Evolutionary conservation across 2,113 vertebrate genomes (phyloP).

Genomic region (Nerophis ophidion): DNA sequence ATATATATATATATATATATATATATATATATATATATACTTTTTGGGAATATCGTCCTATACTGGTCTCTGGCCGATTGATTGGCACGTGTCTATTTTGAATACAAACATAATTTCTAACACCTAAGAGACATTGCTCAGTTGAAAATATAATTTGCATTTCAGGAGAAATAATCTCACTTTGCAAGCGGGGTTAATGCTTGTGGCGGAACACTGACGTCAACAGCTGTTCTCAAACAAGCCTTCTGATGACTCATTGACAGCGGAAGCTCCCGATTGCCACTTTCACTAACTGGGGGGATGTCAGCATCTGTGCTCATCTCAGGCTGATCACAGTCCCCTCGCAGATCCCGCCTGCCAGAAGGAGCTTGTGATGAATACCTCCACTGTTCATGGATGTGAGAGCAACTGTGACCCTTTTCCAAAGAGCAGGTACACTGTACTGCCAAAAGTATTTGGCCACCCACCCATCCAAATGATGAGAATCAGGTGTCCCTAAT

Average conservation of each 20-base stretch:
- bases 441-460: neutral
- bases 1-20: too few relatives aligned
- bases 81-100: too few relatives aligned
- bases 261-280: conserved; percentile 52
- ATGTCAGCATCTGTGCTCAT: conserved; percentile 43
- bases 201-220: conserved; percentile 54
- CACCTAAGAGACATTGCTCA: conserved; percentile 33
- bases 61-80: too few relatives aligned
- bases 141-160: conserved; percentile 41
- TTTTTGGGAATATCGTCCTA: too few relatives aligned
- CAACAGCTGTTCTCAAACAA: conserved; percentile 67
- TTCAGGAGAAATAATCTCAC: conserved; percentile 18
- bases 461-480: too few relatives aligned
- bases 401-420: conserved; percentile 50
- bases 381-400: conserved; percentile 60
- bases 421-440: conserved; percentile 50
- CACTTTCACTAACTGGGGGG: conserved; percentile 56
- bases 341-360: conserved; percentile 40
- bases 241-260: conserved; percentile 67
- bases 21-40: too few relatives aligned
- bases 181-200: conserved; percentile 47
- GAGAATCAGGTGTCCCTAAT: too few relatives aligned
- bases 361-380: conserved; percentile 46
- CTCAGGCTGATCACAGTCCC: conserved; percentile 49
- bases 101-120: conserved; percentile 19